phyloP scores from a whole-genome alignment of 2,113 vertebrate species.

The Platichthys flesus region DNA sequence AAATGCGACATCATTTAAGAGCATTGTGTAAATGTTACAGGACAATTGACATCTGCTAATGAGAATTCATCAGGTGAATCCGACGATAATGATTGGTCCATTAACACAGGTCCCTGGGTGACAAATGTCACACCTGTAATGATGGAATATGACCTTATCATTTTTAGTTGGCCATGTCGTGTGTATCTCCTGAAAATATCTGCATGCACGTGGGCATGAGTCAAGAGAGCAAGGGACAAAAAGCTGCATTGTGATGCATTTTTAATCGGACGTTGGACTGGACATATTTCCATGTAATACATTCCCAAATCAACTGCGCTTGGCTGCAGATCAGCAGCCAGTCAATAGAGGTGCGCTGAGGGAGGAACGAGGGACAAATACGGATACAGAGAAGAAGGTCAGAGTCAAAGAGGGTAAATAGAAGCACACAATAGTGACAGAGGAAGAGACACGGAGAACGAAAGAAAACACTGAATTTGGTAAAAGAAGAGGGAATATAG shows the following conservation, averaged over 20 bases:
- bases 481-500: not conserved
- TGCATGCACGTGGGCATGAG: constrained; percentile 6
- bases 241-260: constrained; percentile 52
- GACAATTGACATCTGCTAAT: constrained; percentile 48
- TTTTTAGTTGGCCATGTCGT: not conserved
- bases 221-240: constrained; percentile 7
- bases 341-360: constrained; percentile 29
- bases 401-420: constrained; percentile 5
- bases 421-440: constrained; percentile 8
- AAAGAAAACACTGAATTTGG: not conserved
- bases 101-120: constrained; percentile 38
- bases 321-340: constrained; percentile 44
- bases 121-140: constrained; percentile 44
- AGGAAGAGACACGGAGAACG: not conserved
- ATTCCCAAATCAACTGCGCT: constrained; percentile 41
- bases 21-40: constrained; percentile 14
- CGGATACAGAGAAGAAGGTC: constrained; percentile 1
- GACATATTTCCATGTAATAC: constrained; percentile 60
- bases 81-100: constrained; percentile 55
- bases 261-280: constrained; percentile 63
- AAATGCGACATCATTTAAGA: constrained; percentile 29
- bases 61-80: constrained; percentile 55
- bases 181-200: constrained; percentile 12
- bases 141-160: constrained; percentile 2
- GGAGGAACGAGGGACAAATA: constrained; percentile 22